Base-by-base conservation (phyloP, 1,140 invertebrate species). In the Trypoxylus dichotomus region DNA sequence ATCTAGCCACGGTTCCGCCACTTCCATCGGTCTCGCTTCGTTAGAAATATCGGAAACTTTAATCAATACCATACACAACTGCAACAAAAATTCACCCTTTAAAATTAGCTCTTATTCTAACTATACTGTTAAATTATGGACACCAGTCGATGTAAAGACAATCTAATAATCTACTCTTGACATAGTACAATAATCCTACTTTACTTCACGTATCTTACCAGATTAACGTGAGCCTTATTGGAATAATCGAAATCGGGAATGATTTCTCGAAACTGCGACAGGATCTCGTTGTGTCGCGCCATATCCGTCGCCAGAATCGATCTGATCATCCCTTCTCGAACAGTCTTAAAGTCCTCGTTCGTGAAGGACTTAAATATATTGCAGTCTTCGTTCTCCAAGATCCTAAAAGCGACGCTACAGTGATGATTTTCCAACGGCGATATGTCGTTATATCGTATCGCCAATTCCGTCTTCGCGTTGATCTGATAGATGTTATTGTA, bases 401-500 rank as follows among this genome's bases (percentile, higher is more conserved):
- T 91, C 37, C 93, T 91, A 86, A 96, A 96, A 11, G 94, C 92
- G 63, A 96, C 93, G 32, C 94, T 95, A 85, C 94, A 96, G 83
- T 96, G 95, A 85, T 96, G 95, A 87, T 96, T 96, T 85, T 96
- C 95, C 81, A 96, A 86, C 0, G 95, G 95, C 60, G 94, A 96
- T 79, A 96, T 95, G 87, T 96, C 95, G 86, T 96, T 96, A 87
- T 96, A 96, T 79, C 94, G 90, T 73, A 96, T 89, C 8, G 95
- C 95, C 79, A 96, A 86, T 83, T 96, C 94, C 7, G 95, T 96
- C 78, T 92, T 90, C 25, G 95, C 94, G 85, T 96, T 96, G 81
- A 96, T 95, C 87, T 95, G 94, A 87, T 95, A 96, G 78, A 94
- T 94, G 82, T 96, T 96, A 86, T 96, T 96, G 84, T 95, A 95